A percentile compares a stretch with the other conserved stretches of the same genome.
Evolutionary conservation across 2,797 vertebrate species (phyloP).

Genomic region (Pipistrellus nathusii): DNA sequence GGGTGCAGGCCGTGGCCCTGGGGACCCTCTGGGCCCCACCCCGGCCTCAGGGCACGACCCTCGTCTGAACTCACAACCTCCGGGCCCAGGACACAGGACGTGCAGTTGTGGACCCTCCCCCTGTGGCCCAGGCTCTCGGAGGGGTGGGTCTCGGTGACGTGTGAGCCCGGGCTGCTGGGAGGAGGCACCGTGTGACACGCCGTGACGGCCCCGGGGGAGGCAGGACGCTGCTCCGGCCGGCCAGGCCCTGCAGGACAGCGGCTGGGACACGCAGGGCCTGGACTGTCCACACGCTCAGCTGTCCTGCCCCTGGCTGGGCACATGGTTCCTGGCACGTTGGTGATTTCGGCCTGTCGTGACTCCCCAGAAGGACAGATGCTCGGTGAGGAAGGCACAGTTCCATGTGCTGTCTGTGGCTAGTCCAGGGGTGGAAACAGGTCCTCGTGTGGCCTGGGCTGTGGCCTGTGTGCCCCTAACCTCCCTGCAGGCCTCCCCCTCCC

Average conservation of each 20-base stretch:
- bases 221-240: too few species aligned
- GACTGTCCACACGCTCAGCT: not conserved
- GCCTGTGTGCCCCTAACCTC: not conserved
- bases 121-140: not conserved
- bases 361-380: not conserved
- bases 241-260: not conserved
- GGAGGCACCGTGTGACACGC: not conserved
- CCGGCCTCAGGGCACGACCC: not conserved
- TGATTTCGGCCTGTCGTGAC: not conserved
- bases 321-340: not conserved
- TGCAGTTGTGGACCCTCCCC: not conserved
- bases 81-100: not conserved
- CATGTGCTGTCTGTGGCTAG: not conserved
- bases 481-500: not conserved
- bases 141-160: not conserved
- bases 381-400: not conserved
- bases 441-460: not conserved
- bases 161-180: not conserved
- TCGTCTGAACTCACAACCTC: not conserved
- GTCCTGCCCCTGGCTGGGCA: not conserved
- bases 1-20: accelerated
- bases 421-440: not conserved
- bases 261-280: not conserved
- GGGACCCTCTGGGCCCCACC: not conserved
- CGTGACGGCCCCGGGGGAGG: not conserved